Evolutionary conservation across 2,797 vertebrate species (phyloP).

Genomic region (Sandelia bainsii): DNA sequence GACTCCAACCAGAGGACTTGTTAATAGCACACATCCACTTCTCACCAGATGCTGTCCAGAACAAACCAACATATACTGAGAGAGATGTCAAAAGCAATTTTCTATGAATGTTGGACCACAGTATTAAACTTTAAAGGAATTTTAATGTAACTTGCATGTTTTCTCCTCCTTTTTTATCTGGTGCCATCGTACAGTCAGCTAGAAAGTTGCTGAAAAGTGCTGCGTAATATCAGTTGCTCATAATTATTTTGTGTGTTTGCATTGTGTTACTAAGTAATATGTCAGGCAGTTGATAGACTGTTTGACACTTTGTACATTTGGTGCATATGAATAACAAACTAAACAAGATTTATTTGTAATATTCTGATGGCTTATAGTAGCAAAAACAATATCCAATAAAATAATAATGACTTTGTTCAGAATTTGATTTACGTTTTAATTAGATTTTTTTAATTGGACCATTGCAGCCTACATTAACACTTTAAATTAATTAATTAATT

Average conservation of each 20-base stretch:
- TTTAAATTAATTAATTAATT: neutral
- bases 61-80: slow-evolving; percentile 72
- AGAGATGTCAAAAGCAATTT: slow-evolving; percentile 75
- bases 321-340: neutral
- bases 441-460: neutral
- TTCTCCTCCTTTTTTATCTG: slow-evolving; percentile 8
- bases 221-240: neutral
- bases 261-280: neutral
- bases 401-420: neutral
- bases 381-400: neutral
- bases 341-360: neutral
- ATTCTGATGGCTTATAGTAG: neutral
- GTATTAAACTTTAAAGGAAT: slow-evolving; percentile 53
- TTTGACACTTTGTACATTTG: neutral
- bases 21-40: slow-evolving; percentile 85
- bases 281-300: neutral
- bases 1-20: slow-evolving; percentile 80
- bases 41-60: slow-evolving; percentile 82
- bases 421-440: neutral
- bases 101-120: slow-evolving; percentile 56
- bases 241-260: slow-evolving; percentile 5
- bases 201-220: slow-evolving; percentile 25
- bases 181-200: slow-evolving; percentile 4
- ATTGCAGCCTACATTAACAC: neutral
- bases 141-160: slow-evolving; percentile 53